Percentiles rank a stretch among this genome's conserved stretches.
These are phyloP conservation scores for Gymnoscopelus microlampas DNA, from an alignment of 2,797 vertebrate species.

Conservation along the genomic window DNA sequence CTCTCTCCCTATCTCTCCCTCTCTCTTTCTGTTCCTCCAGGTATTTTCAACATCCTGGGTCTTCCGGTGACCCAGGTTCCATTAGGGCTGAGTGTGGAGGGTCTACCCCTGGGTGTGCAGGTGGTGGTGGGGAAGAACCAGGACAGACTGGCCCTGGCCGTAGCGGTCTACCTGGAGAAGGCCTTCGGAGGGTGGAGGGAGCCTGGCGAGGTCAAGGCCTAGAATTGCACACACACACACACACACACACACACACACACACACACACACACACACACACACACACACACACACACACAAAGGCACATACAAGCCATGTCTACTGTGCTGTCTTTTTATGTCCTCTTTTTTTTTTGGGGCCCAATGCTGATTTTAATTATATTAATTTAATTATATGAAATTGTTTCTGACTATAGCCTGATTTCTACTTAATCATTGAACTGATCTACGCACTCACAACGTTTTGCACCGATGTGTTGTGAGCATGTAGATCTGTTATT, in stretches of 20 bases:
- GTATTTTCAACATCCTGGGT: constrained; percentile 83
- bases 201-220: constrained; percentile 62
- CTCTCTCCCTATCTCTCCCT: not conserved
- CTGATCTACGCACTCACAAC: too few relatives aligned
- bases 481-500: too few relatives aligned
- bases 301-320: not conserved
- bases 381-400: too few relatives aligned
- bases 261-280: not conserved
- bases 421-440: too few relatives aligned
- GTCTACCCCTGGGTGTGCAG: constrained; percentile 83
- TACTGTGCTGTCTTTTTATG: too few relatives aligned
- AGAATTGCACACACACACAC: too few relatives aligned
- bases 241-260: not conserved
- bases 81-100: constrained; percentile 78
- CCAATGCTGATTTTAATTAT: too few relatives aligned
- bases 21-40: constrained; percentile 50
- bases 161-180: constrained; percentile 80
- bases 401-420: too few relatives aligned
- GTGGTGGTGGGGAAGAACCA: constrained; percentile 81
- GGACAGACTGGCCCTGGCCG: constrained; percentile 79
- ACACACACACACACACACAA: constrained; percentile 2
- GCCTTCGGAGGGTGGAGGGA: constrained; percentile 82
- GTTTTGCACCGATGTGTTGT: too few relatives aligned
- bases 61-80: constrained; percentile 86
- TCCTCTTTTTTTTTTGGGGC: too few relatives aligned